Evolutionary conservation across 2,113 vertebrate species (phyloP).

Genomic region (Acinonyx jubatus): DNA sequence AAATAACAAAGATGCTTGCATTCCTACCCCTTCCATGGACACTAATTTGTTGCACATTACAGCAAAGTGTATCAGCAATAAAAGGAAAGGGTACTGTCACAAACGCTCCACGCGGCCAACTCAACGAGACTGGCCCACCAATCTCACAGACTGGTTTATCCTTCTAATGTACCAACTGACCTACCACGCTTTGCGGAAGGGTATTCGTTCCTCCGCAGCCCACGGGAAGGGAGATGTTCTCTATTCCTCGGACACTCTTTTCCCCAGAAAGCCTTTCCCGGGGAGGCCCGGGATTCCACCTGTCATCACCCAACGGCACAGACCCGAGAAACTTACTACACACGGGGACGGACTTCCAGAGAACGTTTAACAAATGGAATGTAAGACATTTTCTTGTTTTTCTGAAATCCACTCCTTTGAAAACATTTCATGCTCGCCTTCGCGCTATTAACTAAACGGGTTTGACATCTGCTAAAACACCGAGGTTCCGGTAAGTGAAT

Average conservation of each 20-base stretch:
- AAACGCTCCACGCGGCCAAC: background rate
- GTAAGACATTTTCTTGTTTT: background rate
- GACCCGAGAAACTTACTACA: background rate
- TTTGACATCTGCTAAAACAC: background rate
- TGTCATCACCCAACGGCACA: background rate
- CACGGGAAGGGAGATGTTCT: background rate
- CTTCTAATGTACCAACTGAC: background rate
- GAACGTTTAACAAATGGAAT: background rate
- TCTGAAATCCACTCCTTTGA: background rate
- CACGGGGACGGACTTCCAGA: too few relatives aligned
- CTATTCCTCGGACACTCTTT: background rate
- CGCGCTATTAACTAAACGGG: background rate
- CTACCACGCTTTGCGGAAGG: background rate
- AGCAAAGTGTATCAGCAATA: background rate
- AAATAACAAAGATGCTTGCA: background rate
- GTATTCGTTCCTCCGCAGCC: background rate
- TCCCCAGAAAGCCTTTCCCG: background rate
- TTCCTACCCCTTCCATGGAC: background rate
- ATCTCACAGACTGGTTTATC: too few relatives aligned
- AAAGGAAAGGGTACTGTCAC: background rate
- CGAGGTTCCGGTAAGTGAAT: background rate
- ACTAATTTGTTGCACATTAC: background rate
- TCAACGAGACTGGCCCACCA: too few relatives aligned
- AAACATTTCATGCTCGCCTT: background rate
- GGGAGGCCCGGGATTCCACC: background rate